Evolutionary conservation across 2,113 vertebrate species (phyloP).

Genomic region (Ammodytes dubius): DNA sequence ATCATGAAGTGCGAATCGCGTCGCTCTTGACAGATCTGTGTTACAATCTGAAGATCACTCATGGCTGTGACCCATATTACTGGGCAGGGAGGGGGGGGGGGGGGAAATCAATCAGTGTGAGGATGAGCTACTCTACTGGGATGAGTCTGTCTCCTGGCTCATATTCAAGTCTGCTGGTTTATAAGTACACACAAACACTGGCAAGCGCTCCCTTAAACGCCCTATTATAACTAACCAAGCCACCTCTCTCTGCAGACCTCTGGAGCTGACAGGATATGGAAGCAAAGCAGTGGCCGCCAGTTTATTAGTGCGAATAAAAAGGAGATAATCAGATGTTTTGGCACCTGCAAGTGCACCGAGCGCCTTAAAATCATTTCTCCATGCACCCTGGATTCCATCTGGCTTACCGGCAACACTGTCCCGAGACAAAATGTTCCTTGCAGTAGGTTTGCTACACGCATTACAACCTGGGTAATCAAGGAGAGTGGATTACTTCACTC

Average conservation of each 20-base stretch:
- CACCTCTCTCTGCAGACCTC: conserved; percentile 30
- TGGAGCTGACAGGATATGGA: conserved; percentile 42
- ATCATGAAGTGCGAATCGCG: conserved; percentile 30
- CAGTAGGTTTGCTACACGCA: conserved; percentile 40
- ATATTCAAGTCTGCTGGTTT: conserved; percentile 59
- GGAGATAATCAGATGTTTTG: conserved; percentile 63
- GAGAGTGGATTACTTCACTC: conserved; percentile 51
- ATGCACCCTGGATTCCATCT: conserved; percentile 63
- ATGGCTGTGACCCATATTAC: conserved; percentile 67
- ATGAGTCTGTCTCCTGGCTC: conserved; percentile 54
- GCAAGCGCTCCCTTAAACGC: neutral
- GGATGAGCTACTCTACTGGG: conserved; percentile 67
- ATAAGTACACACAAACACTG: conserved; percentile 46
- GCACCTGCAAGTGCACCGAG: conserved; percentile 23
- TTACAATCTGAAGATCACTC: conserved; percentile 40
- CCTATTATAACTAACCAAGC: conserved; percentile 48
- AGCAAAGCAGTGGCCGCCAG: conserved; percentile 34
- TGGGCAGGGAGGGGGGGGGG: conserved; percentile 9
- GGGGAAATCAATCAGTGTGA: conserved; percentile 65
- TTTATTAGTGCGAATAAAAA: conserved; percentile 15
- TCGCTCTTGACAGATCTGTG: conserved; percentile 45
- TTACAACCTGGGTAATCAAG: conserved; percentile 53
- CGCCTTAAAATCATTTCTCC: conserved; percentile 55
- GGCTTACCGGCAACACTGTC: conserved; percentile 42
- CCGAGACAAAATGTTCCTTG: conserved; percentile 56